Base-by-base conservation (phyloP, 2,888 invertebrate genomes). In the Agrochola circellaris region DNA sequence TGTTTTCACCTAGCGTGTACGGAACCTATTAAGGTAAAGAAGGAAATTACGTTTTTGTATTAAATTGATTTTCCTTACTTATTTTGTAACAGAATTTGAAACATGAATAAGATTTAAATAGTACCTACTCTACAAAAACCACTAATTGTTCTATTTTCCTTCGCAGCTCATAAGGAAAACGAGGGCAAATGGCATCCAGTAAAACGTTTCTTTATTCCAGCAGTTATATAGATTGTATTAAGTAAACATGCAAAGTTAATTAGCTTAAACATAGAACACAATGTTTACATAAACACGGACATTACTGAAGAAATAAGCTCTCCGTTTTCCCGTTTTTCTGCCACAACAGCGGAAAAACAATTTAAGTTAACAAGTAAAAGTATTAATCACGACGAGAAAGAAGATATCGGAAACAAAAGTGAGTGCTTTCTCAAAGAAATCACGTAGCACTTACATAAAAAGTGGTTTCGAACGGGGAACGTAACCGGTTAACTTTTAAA, bases 401-500 rank as follows among this genome's bases (percentile, higher is more conserved):
- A 92, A 93, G 93, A 93, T 92, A 93, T 93, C 91, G 91, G 91
- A 91, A 84, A 92, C 92, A 93, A 92, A 93, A 92, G 91, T 91
- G 93, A 92, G 90, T 90, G 89, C 91, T 91, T 91, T 93, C 90
- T 91, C 89, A 92, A 93, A 93, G 93, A 94, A 94, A 95, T 94
- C 95, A 95, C 95, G 95, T 95, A 93, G 90, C 88, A 89, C 92
- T 93, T 93, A 94, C 92, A 93, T 94, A 95, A 96, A 95, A 95
- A 95, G 93, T 92, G 94, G 94, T 93, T 94, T 92, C 92, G 90
- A 94, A 94, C 93, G 91, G 93, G 94, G 94, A 94, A 94, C 93
- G 95, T 94, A 94, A 95, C 94, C 95, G 95, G 95, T 96, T 96
- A 96, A 96, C 95, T 96, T 96, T 96, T 96, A 95, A 96, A 95